phyloP scores from a whole-genome alignment of 1,140 invertebrate genomes.

The Ceratosolen solmsi region DNA sequence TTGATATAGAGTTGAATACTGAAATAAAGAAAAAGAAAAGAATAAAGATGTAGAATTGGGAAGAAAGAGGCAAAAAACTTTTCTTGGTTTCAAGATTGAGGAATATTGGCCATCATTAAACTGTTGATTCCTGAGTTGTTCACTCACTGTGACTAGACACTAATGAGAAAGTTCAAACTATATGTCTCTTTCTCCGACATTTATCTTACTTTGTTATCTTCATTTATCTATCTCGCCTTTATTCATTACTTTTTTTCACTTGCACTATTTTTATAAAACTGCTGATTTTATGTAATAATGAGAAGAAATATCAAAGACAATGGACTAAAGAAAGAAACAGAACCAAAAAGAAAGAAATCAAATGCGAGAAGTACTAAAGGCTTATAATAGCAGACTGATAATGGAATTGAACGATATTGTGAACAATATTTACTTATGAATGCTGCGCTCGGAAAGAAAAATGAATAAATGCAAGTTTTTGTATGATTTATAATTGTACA shows the following conservation, averaged over 20 bases:
- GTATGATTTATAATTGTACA: neutral
- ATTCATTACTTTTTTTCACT: neutral
- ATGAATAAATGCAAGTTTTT: conserved; percentile 17
- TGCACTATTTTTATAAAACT: neutral
- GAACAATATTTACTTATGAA: conserved; percentile 16
- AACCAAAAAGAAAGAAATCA: neutral
- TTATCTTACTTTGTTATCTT: neutral
- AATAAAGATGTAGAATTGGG: neutral
- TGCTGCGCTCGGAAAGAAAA: neutral
- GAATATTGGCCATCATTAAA: conserved; percentile 1
- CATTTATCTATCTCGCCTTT: neutral
- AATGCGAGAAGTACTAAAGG: neutral
- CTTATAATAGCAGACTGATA: conserved; percentile 12
- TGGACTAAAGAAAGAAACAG: neutral
- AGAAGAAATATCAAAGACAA: neutral
- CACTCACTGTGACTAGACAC: conserved; percentile 2
- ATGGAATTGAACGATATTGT: neutral
- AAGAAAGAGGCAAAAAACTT: no score
- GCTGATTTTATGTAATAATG: neutral
- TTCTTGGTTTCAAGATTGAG: neutral
- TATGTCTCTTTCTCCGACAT: no score
- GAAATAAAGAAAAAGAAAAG: neutral
- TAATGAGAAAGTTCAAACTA: neutral
- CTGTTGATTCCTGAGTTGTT: neutral
- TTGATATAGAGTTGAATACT: neutral